These are phyloP conservation scores for Drosophila pseudotalamancana DNA, from an alignment of 2,888 invertebrate genomes.

Conservation along the genomic window DNA sequence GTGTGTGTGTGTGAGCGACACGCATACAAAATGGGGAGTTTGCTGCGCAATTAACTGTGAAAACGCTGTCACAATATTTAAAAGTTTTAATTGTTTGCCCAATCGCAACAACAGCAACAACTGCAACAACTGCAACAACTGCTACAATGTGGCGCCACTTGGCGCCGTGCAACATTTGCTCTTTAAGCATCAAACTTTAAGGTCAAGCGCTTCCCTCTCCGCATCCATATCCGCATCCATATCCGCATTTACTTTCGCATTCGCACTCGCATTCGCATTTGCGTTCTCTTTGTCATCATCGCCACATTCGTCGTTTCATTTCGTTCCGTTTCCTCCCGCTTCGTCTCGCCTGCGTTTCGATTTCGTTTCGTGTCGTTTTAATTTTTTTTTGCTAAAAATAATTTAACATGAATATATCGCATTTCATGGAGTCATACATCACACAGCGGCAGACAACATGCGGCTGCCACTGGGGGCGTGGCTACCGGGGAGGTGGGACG, in stretches of 20 bases:
- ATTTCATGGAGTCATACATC: conserved; percentile 78
- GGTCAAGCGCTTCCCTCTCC: conserved; percentile 6
- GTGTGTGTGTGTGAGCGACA: conserved; percentile 6
- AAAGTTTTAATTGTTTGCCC: conserved; percentile 77
- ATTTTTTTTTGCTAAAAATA: conserved; percentile 51
- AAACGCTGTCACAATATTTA: conserved; percentile 75
- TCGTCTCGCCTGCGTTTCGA: conserved; percentile 8
- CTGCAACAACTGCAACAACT: conserved; percentile 29
- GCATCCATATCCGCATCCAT: neutral
- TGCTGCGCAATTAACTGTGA: conserved; percentile 69
- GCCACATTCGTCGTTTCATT: too few species aligned
- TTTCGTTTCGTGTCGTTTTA: conserved; percentile 9
- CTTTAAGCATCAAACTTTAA: conserved; percentile 27
- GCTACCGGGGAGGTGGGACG: neutral
- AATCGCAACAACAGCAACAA: conserved; percentile 43
- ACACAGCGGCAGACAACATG: conserved; percentile 57
- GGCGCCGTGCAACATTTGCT: conserved; percentile 8
- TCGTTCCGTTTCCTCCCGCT: conserved; percentile 5
- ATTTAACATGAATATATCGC: conserved; percentile 79
- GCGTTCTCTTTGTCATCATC: conserved; percentile 2
- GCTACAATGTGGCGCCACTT: conserved; percentile 40
- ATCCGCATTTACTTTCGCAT: neutral
- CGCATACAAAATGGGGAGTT: conserved; percentile 34
- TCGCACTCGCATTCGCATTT: neutral
- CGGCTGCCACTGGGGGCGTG: conserved; percentile 25